Evolutionary conservation across 2,888 invertebrate genomes (phyloP).

Genomic region (Dione vanillae): DNA sequence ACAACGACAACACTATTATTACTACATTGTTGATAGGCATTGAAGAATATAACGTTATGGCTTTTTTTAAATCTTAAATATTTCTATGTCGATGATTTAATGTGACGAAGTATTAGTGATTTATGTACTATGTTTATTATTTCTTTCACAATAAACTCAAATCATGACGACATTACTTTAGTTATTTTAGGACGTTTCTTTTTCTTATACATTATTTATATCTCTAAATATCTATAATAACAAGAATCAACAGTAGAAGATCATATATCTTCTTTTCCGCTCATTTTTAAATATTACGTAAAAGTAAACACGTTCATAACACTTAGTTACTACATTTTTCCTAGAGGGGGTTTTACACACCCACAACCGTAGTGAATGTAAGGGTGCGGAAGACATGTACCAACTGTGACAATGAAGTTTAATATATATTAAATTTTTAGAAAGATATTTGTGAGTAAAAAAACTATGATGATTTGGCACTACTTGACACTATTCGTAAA

Average conservation of each 20-base stretch:
- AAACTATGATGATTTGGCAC: neutral
- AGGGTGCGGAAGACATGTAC: neutral
- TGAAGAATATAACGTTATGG: too few relatives aligned
- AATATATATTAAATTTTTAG: neutral
- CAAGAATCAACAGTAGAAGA: neutral
- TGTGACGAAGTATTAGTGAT: too few relatives aligned
- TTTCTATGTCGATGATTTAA: too few relatives aligned
- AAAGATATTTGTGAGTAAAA: neutral
- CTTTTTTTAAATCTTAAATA: too few relatives aligned
- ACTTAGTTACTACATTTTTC: neutral
- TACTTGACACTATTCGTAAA: neutral
- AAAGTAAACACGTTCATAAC: neutral
- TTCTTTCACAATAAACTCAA: neutral
- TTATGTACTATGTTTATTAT: neutral
- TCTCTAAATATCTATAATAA: neutral
- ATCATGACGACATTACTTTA: neutral
- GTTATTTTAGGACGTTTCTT: neutral
- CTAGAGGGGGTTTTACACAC: neutral
- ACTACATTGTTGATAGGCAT: neutral
- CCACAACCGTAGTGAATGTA: neutral
- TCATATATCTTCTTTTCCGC: neutral
- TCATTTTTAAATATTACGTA: neutral
- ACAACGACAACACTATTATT: neutral
- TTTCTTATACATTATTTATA: neutral
- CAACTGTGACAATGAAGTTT: neutral